phyloP scores from a whole-genome alignment of 2,797 vertebrate genomes.

The Bradypodion pumilum region DNA sequence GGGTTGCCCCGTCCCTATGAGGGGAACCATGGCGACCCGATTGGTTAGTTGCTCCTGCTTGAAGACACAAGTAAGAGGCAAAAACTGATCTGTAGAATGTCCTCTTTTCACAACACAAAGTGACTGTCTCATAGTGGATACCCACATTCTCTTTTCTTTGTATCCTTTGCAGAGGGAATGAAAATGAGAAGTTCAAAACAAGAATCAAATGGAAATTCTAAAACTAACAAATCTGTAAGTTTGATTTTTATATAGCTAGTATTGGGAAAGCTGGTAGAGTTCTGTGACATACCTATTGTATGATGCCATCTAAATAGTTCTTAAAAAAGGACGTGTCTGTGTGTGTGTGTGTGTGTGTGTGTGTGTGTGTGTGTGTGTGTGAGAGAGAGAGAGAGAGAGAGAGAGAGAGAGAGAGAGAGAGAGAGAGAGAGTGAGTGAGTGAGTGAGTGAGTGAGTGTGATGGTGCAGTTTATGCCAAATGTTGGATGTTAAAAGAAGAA shows the following conservation, averaged over 20 bases:
- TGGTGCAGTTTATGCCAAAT: not conserved
- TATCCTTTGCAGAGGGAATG: conserved; percentile 86
- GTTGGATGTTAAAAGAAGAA: not conserved
- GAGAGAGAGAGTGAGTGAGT: no score
- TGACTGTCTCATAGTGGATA: no score
- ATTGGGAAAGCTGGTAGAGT: not conserved
- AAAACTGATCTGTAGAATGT: no score
- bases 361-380: no score
- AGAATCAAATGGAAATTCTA: conserved; percentile 88
- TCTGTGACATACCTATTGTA: not conserved
- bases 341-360: no score
- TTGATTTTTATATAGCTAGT: conserved; percentile 1
- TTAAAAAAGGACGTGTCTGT: no score
- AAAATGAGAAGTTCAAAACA: conserved; percentile 95
- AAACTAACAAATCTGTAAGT: conserved; percentile 88
- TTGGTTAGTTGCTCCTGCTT: no score
- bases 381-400: not conserved
- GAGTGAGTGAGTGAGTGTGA: no score
- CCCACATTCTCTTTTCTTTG: not conserved
- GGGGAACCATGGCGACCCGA: no score
- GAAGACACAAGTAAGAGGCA: no score
- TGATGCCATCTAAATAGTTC: not conserved
- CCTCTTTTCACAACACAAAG: no score
- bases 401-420: not conserved
- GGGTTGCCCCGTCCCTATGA: no score